phyloP scores from a whole-genome alignment of 2,113 vertebrate species.

The Rhinolophus ferrumequinum region DNA sequence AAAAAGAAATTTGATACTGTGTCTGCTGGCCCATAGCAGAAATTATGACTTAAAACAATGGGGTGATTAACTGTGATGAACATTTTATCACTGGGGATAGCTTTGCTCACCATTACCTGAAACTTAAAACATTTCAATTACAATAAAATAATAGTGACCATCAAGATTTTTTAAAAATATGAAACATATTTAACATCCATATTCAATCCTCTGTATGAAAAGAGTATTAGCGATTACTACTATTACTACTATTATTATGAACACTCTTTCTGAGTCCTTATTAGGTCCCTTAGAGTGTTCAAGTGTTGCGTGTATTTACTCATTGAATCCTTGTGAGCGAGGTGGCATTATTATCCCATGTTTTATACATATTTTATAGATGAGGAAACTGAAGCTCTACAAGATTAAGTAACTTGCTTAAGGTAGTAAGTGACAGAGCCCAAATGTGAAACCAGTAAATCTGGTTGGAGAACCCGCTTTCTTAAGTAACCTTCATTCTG shows the following conservation, averaged over 20 bases:
- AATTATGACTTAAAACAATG: background rate
- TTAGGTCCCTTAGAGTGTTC: background rate
- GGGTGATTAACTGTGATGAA: background rate
- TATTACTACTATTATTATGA: background rate
- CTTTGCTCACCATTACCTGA: background rate
- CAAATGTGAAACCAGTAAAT: background rate
- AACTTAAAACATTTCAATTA: background rate
- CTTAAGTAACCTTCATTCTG: background rate
- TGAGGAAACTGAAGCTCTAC: constrained; percentile 14
- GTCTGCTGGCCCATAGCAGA: background rate
- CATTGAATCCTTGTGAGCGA: background rate
- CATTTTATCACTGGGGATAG: background rate
- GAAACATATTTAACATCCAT: background rate
- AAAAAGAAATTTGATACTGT: background rate
- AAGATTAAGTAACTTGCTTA: constrained; percentile 23
- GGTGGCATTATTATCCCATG: background rate
- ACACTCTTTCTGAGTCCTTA: background rate
- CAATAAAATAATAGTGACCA: background rate
- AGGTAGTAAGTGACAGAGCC: background rate
- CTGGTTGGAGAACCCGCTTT: background rate
- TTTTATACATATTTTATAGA: constrained; percentile 26
- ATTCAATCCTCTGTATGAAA: background rate
- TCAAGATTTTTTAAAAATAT: background rate
- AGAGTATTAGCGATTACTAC: background rate
- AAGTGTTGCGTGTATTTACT: background rate